A percentile compares a stretch with the other conserved stretches of the same genome.
Evolutionary conservation across 2,797 vertebrate species (phyloP).

Genomic region (Sebastes kiyomatsui): DNA sequence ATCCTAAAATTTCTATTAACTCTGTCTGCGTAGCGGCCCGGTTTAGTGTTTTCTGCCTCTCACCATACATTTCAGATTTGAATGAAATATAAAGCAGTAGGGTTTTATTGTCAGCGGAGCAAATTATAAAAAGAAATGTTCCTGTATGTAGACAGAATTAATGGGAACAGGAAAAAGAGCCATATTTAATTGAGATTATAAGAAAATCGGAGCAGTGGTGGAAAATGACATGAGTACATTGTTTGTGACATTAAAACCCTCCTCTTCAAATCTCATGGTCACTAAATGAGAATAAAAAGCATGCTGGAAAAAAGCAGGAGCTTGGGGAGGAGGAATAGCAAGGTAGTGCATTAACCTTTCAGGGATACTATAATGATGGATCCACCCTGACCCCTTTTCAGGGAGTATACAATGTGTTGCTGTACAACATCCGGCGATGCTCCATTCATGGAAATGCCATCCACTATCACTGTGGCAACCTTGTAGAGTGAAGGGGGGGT

Average conservation of each 20-base stretch:
- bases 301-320: conserved; percentile 18
- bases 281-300: conserved; percentile 44
- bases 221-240: conserved; percentile 17
- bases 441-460: conserved; percentile 28
- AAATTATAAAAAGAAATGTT: not conserved
- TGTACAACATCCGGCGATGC: conserved; percentile 31
- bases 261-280: conserved; percentile 23
- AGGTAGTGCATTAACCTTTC: conserved; percentile 70
- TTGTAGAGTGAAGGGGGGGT: not conserved
- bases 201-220: not conserved
- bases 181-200: not conserved
- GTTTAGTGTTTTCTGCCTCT: not conserved
- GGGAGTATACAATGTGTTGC: conserved; percentile 17
- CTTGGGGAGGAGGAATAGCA: conserved; percentile 34
- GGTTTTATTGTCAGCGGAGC: not conserved
- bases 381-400: conserved; percentile 58
- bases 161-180: not conserved
- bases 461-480: conserved; percentile 62
- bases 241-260: conserved; percentile 35
- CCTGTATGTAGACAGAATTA: not conserved
- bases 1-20: not conserved
- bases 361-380: conserved; percentile 40
- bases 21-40: not conserved
- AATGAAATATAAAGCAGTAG: conserved; percentile 9
- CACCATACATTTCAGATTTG: not conserved